Evolutionary conservation across 35 echinoderm and acorn worm species (phyloP).

Genomic region (Apostichopus japonicus): DNA sequence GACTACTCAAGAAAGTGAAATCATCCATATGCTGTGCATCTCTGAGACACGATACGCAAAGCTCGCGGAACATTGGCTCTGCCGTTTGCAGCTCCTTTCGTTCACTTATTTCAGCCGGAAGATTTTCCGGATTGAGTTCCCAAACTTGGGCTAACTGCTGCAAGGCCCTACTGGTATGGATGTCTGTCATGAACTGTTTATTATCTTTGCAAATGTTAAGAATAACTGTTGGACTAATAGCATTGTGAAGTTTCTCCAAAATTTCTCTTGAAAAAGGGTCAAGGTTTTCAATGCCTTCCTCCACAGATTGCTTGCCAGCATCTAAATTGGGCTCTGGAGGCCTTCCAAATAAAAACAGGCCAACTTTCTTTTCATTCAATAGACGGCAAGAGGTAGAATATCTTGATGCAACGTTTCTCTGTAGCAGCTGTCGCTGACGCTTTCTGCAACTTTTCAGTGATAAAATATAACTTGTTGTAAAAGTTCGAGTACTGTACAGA

Average conservation of each 20-base stretch:
- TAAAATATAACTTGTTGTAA: background rate
- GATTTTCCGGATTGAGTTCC: background rate
- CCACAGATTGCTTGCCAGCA: slow-evolving; percentile 20
- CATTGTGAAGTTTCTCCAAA: slow-evolving; percentile 6
- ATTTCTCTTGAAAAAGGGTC: slow-evolving; percentile 22
- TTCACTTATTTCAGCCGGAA: slow-evolving; percentile 24
- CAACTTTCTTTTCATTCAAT: slow-evolving; percentile 11
- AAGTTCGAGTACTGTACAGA: background rate
- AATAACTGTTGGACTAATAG: slow-evolving; percentile 1
- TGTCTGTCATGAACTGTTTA: slow-evolving; percentile 36
- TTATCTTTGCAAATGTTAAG: slow-evolving; percentile 50
- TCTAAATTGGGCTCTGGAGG: slow-evolving; percentile 4
- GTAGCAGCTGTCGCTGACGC: background rate
- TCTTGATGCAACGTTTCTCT: background rate
- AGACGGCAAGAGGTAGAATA: slow-evolving; percentile 25
- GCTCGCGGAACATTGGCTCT: slow-evolving; percentile 53
- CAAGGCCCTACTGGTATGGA: slow-evolving; percentile 64
- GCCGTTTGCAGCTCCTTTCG: slow-evolving; percentile 16
- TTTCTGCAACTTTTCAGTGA: background rate
- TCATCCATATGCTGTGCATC: slow-evolving; percentile 57
- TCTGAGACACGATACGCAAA: slow-evolving; percentile 57
- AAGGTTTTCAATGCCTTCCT: background rate
- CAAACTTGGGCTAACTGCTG: slow-evolving; percentile 57
- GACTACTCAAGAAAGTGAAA: slow-evolving; percentile 39
- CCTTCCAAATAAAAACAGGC: slow-evolving; percentile 39